Base-by-base conservation (phyloP, 2,888 invertebrate species). In the Cosmopolites sordidus region DNA sequence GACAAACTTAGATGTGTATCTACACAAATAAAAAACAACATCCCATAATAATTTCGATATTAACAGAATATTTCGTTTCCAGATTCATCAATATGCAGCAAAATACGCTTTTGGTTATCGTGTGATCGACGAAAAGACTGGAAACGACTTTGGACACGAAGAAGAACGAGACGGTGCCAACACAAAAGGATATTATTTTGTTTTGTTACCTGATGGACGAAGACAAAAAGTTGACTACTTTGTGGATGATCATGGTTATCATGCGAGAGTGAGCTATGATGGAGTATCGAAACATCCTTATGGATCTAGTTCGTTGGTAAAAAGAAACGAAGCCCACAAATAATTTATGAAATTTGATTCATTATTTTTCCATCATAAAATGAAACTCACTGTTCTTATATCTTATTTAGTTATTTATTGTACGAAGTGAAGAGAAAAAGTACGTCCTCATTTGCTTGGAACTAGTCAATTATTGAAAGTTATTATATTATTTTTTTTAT, bases 171-270 rank as follows among this genome's bases (percentile, higher is more conserved):
- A 81, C 56, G 87, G 85, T 9, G 80, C 83, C 58, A 79, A 79
- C 41, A 82, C 84, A 1, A 82, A 81, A 62, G 89, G 90, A 11
- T 81, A 82, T 57, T 90, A 90, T 75, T 86, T 88, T 65, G 87
- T 89, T 2, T 75, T 85, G 8, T 74, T 90, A 38, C 90, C 90
- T 1, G 89, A 90, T 72, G 90, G 89, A 22, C 78, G 89, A 59
- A 75, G 86, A 66, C 89, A 90, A 74, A 83, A 83, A 62, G 89
- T 89, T 43, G 78, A 82, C 57, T 91, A 91, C 72, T 83, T 82
- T 62, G 89, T 87, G 0, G 89, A 89, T 50, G 82, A 84, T 42
- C 78, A 79, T 43, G 90, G 90, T 5, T 90, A 83, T 72, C 87
- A 87, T 67, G 89, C 90, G 3, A 83, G 84, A 66, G 85, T 90